Conservation (phyloP, 2,113 vertebrate genomes). For the Xiphophorus couchianus region DNA sequence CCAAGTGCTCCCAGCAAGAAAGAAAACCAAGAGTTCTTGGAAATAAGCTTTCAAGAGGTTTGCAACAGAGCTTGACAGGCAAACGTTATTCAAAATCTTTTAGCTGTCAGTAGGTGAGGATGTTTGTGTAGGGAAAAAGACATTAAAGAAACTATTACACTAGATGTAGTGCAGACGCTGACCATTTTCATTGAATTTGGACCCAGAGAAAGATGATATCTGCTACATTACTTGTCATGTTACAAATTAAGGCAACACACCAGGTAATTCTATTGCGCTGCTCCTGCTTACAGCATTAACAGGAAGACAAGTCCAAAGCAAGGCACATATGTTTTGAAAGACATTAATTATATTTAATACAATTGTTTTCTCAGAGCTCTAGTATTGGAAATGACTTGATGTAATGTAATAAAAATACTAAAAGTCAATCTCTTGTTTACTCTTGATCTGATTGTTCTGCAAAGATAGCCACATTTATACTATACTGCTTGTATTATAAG, state of each 20-base stretch:
- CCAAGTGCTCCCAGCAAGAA: background rate
- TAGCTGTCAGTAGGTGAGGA: background rate
- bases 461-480: background rate
- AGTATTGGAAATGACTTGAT: background rate
- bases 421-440: background rate
- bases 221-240: background rate
- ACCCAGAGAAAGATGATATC: background rate
- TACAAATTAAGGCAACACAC: background rate
- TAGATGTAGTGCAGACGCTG: background rate
- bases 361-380: background rate
- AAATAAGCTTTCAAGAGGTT: background rate
- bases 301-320: background rate
- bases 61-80: background rate
- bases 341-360: background rate
- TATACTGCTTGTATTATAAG: too few relatives aligned
- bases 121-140: background rate
- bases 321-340: background rate
- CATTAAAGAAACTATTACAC: constrained; percentile 1
- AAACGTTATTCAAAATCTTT: constrained; percentile 1
- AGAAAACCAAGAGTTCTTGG: background rate
- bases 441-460: background rate
- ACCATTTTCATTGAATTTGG: constrained; percentile 1
- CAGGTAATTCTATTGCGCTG: background rate
- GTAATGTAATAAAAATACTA: background rate
- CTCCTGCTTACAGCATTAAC: background rate